Percentiles rank a stretch among this genome's conserved stretches.
Evolutionary conservation across 2,797 vertebrate species (phyloP).

Genomic region (Macroramphosus scolopax): DNA sequence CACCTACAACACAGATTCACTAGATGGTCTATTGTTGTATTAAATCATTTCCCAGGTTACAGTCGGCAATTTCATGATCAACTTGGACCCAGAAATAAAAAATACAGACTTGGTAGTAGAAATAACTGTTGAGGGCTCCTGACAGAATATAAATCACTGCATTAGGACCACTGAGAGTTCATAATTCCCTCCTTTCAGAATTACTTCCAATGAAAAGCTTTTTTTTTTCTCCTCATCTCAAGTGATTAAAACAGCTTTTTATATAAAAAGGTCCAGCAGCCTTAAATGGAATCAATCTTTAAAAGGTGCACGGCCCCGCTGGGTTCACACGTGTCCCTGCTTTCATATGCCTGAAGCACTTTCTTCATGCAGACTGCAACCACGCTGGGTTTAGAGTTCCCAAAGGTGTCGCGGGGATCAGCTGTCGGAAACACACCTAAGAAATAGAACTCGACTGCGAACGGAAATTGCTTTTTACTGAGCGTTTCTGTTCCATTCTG

Average conservation of each 20-base stretch:
- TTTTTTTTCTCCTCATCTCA: slow-evolving; percentile 1
- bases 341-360: slow-evolving; percentile 38
- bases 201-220: slow-evolving; percentile 23
- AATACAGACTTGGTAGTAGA: slow-evolving; percentile 9
- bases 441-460: slow-evolving; percentile 10
- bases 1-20: too few relatives aligned
- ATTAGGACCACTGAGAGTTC: slow-evolving; percentile 22
- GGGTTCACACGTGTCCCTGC: slow-evolving; percentile 22
- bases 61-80: too few relatives aligned
- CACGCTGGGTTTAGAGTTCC: slow-evolving; percentile 3
- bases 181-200: slow-evolving; percentile 18
- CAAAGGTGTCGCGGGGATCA: slow-evolving; percentile 26
- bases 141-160: slow-evolving; percentile 35
- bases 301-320: slow-evolving; percentile 29
- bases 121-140: slow-evolving; percentile 11
- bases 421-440: slow-evolving; percentile 14
- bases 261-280: slow-evolving; percentile 4
- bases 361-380: slow-evolving; percentile 28
- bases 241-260: slow-evolving; percentile 25
- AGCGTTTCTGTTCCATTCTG: slow-evolving; percentile 3
- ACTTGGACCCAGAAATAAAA: slow-evolving; percentile 18
- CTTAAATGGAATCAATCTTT: slow-evolving; percentile 38
- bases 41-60: slow-evolving; percentile 12
- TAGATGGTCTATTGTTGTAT: slow-evolving; percentile 1
- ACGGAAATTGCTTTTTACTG: slow-evolving; percentile 22